Base-by-base conservation (phyloP, 2,797 vertebrate genomes). In the Takifugu rubripes region DNA sequence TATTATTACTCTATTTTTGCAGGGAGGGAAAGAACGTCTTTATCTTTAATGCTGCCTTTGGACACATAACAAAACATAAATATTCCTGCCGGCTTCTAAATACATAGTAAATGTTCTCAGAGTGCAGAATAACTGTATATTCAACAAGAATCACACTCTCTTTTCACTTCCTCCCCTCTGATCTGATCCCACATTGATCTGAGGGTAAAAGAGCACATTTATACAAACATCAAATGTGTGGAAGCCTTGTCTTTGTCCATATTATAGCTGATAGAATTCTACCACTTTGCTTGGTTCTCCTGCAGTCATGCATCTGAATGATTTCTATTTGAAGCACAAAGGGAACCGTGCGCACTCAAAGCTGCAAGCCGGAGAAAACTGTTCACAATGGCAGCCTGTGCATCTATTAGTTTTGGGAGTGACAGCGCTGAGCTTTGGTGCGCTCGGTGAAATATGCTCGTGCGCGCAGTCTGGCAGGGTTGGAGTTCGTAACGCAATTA, bases 341-440 rank as follows among this genome's bases (percentile, higher is more conserved):
- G 31, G 43, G 40, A 49, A 47, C 3, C 7, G 44, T 15, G 26
- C 11, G 47, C 44, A 64, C 46, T 27, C 15, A 52, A 74, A 62
- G 49, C 54, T 61, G 15, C 53, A 46, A 45, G 53, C 56, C 25
- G 5, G 25, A 56, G 48, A 59, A 26, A 58, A 29, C 45, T 5
- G 36, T 47, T 61, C 24, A 72, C 26, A 55, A 50, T 56, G 31
- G 48, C 53, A 25, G 25, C 52, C 31, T 56, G 63, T 81, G 46
- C 54, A 68, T 80, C 68, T 70, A 26, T 71, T 51, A 53, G 61
- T 5, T 54, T 64, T 44, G 33, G 70, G 54, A 64, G 51, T 76
- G 81, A 81, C 83, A 84, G 77, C 83, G 43, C 31, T 78, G 71
- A 67, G 75, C 77, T 72, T 67, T 49, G 54, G 71, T 64, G 72